Evolutionary conservation across 2,113 vertebrate genomes (phyloP), one percentile per base, ranked within the genome.

Genomic region (Seriola rivoliana): DNA sequence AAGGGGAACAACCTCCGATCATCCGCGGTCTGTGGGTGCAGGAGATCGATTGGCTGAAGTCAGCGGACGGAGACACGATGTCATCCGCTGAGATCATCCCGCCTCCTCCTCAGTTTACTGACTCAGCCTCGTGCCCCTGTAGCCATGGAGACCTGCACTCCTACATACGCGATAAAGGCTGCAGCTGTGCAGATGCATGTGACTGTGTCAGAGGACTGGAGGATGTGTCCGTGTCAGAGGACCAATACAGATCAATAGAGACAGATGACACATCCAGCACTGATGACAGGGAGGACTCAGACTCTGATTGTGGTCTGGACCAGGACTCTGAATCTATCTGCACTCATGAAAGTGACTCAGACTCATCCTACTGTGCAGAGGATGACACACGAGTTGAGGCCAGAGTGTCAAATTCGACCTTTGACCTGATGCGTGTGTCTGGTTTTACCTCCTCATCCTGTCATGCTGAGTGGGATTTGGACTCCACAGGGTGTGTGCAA

Each of bases 141-240:
- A 95, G 96, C 87, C 95, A 93, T 89, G 95, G 95, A 87, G 95
- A 93, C 64, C 46, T 86, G 95, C 0, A 76, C 94, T 0, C 94
- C 88, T n/a, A 14, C 40, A n/a, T 5, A 5, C 5, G 3, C 3
- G 63, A 19, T 19, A 73, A 46, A 21, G 71, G 40, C 67, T 70
- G 72, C 68, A 64, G 76, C 74, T 67, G 68, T 38, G 40, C 64
- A 38, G 76, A 6, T 13, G 72, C 62, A 32, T 34, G 66, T 0
- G 74, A 65, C 23, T 46, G 70, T 5, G 63, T 1, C 5, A 1
- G 21, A 36, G 60, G 64, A 64, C 21, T 25, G 2, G 72, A 86
- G 59, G 75, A 52, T 1, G 34, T 7, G 44, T 63, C 65, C 1
- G 25, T 7, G 44, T 63, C 65, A 1, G 82, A 81, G 32, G 83